Base-by-base conservation (phyloP, 2,113 vertebrate genomes). In the Muntiacus muntjak region DNA sequence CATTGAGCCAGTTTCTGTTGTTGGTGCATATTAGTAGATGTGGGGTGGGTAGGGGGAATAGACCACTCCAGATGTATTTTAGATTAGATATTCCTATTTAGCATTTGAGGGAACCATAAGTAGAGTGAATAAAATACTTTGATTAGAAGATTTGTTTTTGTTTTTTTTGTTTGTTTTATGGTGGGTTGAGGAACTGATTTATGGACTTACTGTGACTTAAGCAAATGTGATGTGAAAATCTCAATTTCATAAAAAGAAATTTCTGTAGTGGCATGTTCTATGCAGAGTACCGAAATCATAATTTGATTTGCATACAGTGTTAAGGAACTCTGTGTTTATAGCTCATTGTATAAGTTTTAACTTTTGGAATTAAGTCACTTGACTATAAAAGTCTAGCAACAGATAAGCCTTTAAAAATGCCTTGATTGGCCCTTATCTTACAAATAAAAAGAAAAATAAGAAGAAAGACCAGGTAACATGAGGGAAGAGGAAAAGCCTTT, bases 161-260 rank as follows among this genome's bases (percentile, higher is more conserved):
- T 9, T 50, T 50, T 19, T 6, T 21, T 30, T 71, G 17, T n/a
- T 62, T 57, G 79, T 60, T 52, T 40, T 40, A 58, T 62, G 62
- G n/a, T 79, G 50, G 33, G 5, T 83, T 71, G 50, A 94, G 52
- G 87, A 89, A 58, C 45, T 90, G 36, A 40, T 93, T 96, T 96
- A 96, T 7, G 96, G 40, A 26, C 16, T 94, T 92, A 91, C 85
- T 97, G 92, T 97, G 91, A 97, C 88, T 84, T 93, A 96, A 92
- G 26, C 55, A 97, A 94, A 96, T 93, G 52, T 90, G 88, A 94
- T 89, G 52, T 96, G 85, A 92, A 95, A 89, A 57, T 94, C 64
- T 96, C 60, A 97, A 93, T 95, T 96, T 96, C 97, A 79, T 92
- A 57, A 76, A 96, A 96, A 91, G 26, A 88, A 81, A 23, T 91